These are phyloP conservation scores for Hyppa rectilinea DNA, from an alignment of 2,888 invertebrate species.

Conservation along the genomic window DNA sequence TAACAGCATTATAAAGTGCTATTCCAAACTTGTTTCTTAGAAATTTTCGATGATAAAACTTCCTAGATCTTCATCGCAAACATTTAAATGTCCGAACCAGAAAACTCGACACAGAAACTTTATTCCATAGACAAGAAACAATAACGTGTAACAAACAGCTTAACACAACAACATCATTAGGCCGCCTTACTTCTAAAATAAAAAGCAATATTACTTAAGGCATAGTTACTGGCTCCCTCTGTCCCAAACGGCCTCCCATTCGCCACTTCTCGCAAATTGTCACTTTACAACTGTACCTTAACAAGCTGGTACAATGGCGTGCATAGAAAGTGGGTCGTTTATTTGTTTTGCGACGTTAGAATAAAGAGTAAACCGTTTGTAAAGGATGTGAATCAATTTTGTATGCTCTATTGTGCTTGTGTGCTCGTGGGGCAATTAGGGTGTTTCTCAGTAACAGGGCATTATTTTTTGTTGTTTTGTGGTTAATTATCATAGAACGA, in stretches of 20 bases:
- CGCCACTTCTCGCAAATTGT: slow-evolving; percentile 63
- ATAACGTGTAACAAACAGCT: slow-evolving; percentile 1
- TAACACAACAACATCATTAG: slow-evolving; percentile 12
- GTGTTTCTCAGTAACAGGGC: neutral
- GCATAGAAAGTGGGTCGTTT: slow-evolving; percentile 48
- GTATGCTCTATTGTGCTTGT: slow-evolving; percentile 26
- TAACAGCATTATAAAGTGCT: neutral
- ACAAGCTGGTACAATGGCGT: slow-evolving; percentile 63
- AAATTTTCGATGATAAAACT: neutral
- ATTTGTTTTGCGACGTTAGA: slow-evolving; percentile 51
- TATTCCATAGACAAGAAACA: neutral
- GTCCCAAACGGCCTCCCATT: slow-evolving; percentile 49
- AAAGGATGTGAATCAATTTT: slow-evolving; percentile 36
- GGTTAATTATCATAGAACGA: neutral
- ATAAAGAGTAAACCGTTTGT: slow-evolving; percentile 23
- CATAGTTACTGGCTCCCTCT: slow-evolving; percentile 47
- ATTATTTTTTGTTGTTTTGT: neutral
- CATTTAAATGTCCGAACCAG: neutral
- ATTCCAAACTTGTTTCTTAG: neutral
- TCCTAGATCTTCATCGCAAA: neutral
- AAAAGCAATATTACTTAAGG: slow-evolving; percentile 52
- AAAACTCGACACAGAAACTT: neutral
- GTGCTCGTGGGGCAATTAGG: slow-evolving; percentile 1
- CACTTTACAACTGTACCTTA: slow-evolving; percentile 62
- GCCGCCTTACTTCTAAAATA: slow-evolving; percentile 34